These are phyloP conservation scores for Lordiphosa andalusiaca DNA, from an alignment of 2,888 invertebrate genomes.

Conservation along the genomic window DNA sequence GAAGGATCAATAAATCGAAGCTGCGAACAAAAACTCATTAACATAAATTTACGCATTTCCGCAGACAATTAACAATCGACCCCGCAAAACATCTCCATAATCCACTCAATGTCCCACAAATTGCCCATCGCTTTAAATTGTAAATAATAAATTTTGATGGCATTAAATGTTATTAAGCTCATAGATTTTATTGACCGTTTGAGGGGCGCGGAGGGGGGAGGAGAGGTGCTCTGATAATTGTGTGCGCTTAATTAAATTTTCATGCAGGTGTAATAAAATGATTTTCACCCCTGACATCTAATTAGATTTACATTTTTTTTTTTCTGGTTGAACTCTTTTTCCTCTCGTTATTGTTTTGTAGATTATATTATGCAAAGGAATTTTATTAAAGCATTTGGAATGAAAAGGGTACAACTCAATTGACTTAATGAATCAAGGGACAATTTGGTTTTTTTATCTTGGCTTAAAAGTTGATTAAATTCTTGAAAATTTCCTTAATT, in stretches of 20 bases:
- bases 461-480: neutral
- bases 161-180: slow-evolving; percentile 67
- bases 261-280: slow-evolving; percentile 73
- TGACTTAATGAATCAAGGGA: neutral
- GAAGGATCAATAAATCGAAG: slow-evolving; percentile 67
- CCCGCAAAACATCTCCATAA: slow-evolving; percentile 64
- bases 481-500: too few relatives aligned
- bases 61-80: slow-evolving; percentile 71
- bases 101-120: slow-evolving; percentile 64
- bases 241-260: slow-evolving; percentile 74
- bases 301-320: slow-evolving; percentile 65
- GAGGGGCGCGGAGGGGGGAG: neutral
- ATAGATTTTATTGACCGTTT: slow-evolving; percentile 27
- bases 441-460: slow-evolving; percentile 1
- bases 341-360: too few relatives aligned
- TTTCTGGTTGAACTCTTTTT: slow-evolving; percentile 34
- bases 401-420: neutral
- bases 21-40: slow-evolving; percentile 52
- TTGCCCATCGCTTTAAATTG: slow-evolving; percentile 67
- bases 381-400: slow-evolving; percentile 11
- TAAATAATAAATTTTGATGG: slow-evolving; percentile 67
- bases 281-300: slow-evolving; percentile 56
- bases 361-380: slow-evolving; percentile 3
- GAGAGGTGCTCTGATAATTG: slow-evolving; percentile 47
- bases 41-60: slow-evolving; percentile 56